A percentile compares a stretch with the other conserved stretches of the same genome.
These are phyloP conservation scores for Phrynocephalus guinanensis DNA, from an alignment of 2,797 vertebrate species.

Conservation along the genomic window DNA sequence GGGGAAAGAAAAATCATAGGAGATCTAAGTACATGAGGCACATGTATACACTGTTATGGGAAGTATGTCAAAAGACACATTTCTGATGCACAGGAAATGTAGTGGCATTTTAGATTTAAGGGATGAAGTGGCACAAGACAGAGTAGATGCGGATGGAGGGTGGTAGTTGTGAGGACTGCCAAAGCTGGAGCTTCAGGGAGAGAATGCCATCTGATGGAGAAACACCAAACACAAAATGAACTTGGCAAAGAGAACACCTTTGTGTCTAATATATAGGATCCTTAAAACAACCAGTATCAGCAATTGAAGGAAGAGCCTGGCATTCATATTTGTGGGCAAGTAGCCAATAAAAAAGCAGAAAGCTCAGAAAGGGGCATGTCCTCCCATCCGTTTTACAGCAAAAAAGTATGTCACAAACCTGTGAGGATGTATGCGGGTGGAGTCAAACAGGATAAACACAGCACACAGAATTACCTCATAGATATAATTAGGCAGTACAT, in stretches of 20 bases:
- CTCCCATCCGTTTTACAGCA: neutral
- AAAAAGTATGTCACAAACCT: neutral
- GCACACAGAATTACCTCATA: neutral
- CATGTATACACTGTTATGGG: neutral
- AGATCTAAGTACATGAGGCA: neutral
- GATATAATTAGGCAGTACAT: constrained; percentile 11
- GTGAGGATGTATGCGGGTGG: neutral
- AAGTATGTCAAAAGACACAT: neutral
- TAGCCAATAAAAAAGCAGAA: neutral
- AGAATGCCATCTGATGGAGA: neutral
- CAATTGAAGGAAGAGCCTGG: neutral
- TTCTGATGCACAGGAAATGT: neutral
- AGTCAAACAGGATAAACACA: neutral
- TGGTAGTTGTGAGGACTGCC: neutral
- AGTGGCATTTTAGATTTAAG: neutral
- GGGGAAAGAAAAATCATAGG: neutral
- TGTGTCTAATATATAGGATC: neutral
- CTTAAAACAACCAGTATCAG: neutral
- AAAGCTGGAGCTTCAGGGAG: neutral
- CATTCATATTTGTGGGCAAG: too few species aligned
- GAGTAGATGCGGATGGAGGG: neutral
- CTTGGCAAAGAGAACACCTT: neutral
- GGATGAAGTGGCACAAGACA: neutral
- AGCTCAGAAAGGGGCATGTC: neutral
- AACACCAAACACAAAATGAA: neutral